Conservation (phyloP, 2,888 invertebrate genomes). For the Prosopocoilus inquinatus region DNA sequence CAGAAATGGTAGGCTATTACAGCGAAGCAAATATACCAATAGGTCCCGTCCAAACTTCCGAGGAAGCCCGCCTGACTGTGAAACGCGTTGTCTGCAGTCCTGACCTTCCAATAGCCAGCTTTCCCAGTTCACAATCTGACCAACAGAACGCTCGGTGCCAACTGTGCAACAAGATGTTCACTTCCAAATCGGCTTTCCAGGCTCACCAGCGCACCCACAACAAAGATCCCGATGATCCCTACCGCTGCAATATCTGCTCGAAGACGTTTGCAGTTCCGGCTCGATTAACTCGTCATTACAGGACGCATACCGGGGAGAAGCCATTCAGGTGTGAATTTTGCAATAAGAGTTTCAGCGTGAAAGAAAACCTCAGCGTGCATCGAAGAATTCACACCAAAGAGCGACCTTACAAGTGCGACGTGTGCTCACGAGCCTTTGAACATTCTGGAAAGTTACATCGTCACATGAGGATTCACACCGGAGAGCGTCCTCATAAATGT, state of each 20-base stretch:
- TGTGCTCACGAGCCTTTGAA: conserved; percentile 85
- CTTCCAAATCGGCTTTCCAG: conserved; percentile 44
- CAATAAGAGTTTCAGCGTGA: conserved; percentile 89
- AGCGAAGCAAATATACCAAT: conserved; percentile 49
- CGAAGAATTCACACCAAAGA: conserved; percentile 88
- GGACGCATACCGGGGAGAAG: conserved; percentile 88
- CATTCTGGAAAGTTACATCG: conserved; percentile 88
- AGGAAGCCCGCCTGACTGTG: conserved; percentile 42
- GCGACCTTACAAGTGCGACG: conserved; percentile 84
- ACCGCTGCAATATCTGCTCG: conserved; percentile 85
- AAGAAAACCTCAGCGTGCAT: conserved; percentile 89
- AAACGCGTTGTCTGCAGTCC: conserved; percentile 62
- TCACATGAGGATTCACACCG: conserved; percentile 88
- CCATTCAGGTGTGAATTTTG: conserved; percentile 91
- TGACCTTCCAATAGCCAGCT: conserved; percentile 54
- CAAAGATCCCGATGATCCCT: conserved; percentile 63
- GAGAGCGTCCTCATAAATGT: conserved; percentile 87
- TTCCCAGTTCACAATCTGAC: conserved; percentile 21
- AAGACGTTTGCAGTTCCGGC: conserved; percentile 91
- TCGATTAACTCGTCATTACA: conserved; percentile 78
- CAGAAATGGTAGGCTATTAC: conserved; percentile 56
- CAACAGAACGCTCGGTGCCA: conserved; percentile 41
- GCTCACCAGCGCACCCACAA: conserved; percentile 45
- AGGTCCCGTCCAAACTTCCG: conserved; percentile 43
- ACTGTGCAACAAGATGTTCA: conserved; percentile 47